Base-by-base conservation (phyloP, 2,888 invertebrate species). In the Leucophora obtusa region DNA sequence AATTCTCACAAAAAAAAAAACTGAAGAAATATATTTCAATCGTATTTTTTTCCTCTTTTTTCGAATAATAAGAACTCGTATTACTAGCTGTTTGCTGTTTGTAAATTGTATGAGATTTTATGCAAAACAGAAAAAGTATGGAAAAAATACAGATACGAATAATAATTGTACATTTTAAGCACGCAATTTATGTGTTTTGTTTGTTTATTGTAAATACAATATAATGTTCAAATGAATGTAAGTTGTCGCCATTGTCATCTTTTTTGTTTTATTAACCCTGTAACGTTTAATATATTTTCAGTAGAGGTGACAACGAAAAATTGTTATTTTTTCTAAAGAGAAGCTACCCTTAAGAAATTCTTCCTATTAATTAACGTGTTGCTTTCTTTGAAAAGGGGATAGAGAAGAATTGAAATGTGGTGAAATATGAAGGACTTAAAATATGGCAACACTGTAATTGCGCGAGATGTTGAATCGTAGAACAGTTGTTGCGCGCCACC, bases 111-210 rank as follows among this genome's bases (percentile, higher is more conserved):
- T 54, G 43, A 54, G 54, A 35, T 24, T 68, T 63, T 68, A 76
- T 72, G 75, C 68, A 79, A 66, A 47, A 47, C 38, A 11, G 38
- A 38, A 38, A 38, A 6, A 24, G 5, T 24, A 5, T 6, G 1
- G 7, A 28, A 28, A 6, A 38, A 11, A 38, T 4, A 38, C 38
- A 38, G 14, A n/a, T 47, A 47, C 14, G 43, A 72, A 68, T 54
- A 70, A 75, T 81, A 81, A 83, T 83, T 81, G 73, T 59, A 72
- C 68, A 83, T 82, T 83, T 82, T 79, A 79, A 81, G 74, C 83
- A 83, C 83, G 83, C 82, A 83, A 81, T 83, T 79, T 80, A 81
- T 63, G 68, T 47, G 60, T 33, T n/a, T 35, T 60, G 8, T 65
- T 54, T 11, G 51, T 59, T 33, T 11, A 3, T 47, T 47, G 43